Percentiles rank a stretch among this genome's conserved stretches.
phyloP scores from a whole-genome alignment of 1,140 invertebrate genomes.

The Anthonomus grandis region DNA sequence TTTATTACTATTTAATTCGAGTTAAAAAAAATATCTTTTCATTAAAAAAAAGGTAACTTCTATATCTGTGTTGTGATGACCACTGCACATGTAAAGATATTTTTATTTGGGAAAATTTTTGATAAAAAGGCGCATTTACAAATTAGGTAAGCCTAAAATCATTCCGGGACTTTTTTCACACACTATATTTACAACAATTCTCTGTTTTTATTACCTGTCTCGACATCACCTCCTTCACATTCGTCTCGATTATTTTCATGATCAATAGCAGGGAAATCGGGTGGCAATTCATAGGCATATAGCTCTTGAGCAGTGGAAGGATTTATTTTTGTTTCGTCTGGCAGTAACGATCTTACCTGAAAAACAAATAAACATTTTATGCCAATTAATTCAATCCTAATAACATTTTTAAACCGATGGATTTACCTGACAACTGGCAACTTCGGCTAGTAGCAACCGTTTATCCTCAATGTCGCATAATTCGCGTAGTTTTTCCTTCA shows the following conservation, averaged over 20 bases:
- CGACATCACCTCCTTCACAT: constrained; percentile 21
- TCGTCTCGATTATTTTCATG: constrained; percentile 11
- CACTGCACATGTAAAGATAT: no score
- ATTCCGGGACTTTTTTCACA: no score
- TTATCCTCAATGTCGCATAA: constrained; percentile 61
- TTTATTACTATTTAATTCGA: no score
- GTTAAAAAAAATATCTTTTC: no score
- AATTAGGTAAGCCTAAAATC: no score
- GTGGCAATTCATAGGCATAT: constrained; percentile 52
- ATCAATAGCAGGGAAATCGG: constrained; percentile 10
- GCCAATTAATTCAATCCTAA: no score
- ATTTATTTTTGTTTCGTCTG: constrained; percentile 40
- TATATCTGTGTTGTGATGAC: no score
- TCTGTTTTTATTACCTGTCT: constrained; percentile 34
- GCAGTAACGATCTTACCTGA: constrained; percentile 30
- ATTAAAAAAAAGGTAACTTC: no score
- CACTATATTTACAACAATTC: no score
- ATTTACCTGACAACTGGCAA: constrained; percentile 62
- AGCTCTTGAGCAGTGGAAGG: constrained; percentile 46
- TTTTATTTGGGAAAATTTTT: no score
- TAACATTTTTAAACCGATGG: not conserved
- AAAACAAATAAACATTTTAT: no score
- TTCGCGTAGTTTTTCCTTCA: constrained; percentile 67
- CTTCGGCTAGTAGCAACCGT: constrained; percentile 66
- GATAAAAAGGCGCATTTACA: no score